Conservation (phyloP, 2,797 vertebrate genomes). For the Anas bahamensis region DNA sequence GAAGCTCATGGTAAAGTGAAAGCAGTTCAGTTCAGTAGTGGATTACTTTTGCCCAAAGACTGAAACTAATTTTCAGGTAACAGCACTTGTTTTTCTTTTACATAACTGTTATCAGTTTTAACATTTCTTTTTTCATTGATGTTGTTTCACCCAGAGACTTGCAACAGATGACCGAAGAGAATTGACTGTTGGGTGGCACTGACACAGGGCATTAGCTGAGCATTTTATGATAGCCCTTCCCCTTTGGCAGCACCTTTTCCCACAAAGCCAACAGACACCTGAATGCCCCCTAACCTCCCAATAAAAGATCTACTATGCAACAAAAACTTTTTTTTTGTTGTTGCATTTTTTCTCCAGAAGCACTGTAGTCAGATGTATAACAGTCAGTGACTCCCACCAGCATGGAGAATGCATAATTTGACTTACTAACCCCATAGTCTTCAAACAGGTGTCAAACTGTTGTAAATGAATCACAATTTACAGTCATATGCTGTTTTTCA, state of each 20-base stretch:
- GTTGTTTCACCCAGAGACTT: background rate
- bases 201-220: background rate
- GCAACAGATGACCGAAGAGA: background rate
- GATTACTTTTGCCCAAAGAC: background rate
- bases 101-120: background rate
- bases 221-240: background rate
- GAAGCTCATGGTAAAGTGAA: background rate
- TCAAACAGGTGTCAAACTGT: background rate
- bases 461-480: background rate
- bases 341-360: background rate
- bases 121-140: background rate
- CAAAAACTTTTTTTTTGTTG: background rate
- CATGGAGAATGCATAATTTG: background rate
- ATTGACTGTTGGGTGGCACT: background rate
- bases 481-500: background rate
- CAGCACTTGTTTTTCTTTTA: background rate
- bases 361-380: rapidly evolving
- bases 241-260: background rate
- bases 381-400: background rate
- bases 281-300: background rate
- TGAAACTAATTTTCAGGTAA: background rate
- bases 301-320: background rate
- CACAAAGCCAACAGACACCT: background rate
- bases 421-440: background rate
- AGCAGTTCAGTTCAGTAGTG: background rate